These are phyloP conservation scores for Pachycephus smyrnensis DNA, from an alignment of 2,888 invertebrate genomes.

Conservation along the genomic window DNA sequence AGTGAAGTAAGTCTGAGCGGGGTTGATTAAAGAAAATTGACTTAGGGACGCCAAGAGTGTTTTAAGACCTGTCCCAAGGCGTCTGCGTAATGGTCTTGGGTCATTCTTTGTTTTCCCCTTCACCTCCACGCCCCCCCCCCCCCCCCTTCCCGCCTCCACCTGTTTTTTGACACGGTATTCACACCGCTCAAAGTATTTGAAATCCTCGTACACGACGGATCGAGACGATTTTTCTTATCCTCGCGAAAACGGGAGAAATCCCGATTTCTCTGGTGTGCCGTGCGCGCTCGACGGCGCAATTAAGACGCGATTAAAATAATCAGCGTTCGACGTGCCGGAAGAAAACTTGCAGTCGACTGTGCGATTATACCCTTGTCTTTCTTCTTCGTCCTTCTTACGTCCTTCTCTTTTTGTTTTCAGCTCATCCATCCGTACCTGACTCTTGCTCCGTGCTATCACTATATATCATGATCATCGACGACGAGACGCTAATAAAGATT, in stretches of 20 bases:
- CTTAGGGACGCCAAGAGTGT: neutral
- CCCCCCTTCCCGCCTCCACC: neutral
- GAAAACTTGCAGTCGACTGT: neutral
- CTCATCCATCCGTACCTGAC: neutral
- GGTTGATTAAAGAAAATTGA: neutral
- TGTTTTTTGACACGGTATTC: neutral
- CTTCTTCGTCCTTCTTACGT: neutral
- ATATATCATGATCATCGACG: neutral
- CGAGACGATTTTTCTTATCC: neutral
- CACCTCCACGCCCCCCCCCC: neutral
- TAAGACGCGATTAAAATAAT: neutral
- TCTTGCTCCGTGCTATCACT: neutral
- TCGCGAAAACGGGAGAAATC: neutral
- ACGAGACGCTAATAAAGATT: neutral
- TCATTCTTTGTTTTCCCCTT: neutral
- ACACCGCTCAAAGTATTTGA: neutral
- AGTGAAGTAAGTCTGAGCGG: neutral
- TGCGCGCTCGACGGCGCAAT: neutral
- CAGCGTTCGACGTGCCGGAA: neutral
- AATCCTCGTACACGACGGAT: neutral
- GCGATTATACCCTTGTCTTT: neutral
- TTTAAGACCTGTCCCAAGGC: neutral
- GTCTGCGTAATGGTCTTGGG: neutral
- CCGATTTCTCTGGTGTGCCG: neutral
- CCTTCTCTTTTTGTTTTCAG: neutral